Percentiles rank a stretch among this genome's conserved stretches.
phyloP scores from a whole-genome alignment of 2,113 vertebrate species.

The Eurypyga helias region DNA sequence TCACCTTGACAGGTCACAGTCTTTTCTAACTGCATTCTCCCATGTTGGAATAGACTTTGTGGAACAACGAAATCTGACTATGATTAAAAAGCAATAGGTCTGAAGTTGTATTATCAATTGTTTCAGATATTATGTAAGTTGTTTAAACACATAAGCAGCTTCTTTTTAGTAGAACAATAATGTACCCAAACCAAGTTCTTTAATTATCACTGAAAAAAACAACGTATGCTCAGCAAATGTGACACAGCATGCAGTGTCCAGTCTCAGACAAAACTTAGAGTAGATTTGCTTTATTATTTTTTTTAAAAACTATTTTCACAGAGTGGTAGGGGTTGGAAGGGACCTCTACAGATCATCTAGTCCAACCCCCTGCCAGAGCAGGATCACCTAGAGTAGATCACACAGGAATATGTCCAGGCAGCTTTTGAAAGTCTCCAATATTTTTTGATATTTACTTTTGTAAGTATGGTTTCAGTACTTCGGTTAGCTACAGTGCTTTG shows the following conservation, averaged over 20 bases:
- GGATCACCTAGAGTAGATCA: too few relatives aligned
- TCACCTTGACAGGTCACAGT: neutral
- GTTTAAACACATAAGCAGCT: too few relatives aligned
- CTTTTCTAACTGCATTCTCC: neutral
- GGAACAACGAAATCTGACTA: neutral
- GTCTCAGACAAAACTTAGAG: neutral
- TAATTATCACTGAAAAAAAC: neutral
- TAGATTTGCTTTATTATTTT: neutral
- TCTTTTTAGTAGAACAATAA: neutral
- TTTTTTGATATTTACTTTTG: neutral
- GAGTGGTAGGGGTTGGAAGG: too few relatives aligned
- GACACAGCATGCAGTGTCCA: neutral
- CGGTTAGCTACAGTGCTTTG: neutral
- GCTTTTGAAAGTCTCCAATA: too few relatives aligned
- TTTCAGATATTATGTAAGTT: too few relatives aligned
- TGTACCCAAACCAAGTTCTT: neutral
- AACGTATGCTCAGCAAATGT: neutral
- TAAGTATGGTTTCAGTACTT: neutral
- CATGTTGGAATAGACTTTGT: neutral
- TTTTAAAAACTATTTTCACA: neutral
- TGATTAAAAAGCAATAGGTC: neutral
- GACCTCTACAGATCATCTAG: too few relatives aligned
- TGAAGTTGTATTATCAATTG: neutral
- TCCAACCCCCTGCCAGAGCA: too few relatives aligned
- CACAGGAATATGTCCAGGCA: too few relatives aligned